Percentiles rank a stretch among this genome's conserved stretches.
These are phyloP conservation scores for Catocala nupta DNA, from an alignment of 2,888 invertebrate species.

Conservation along the genomic window DNA sequence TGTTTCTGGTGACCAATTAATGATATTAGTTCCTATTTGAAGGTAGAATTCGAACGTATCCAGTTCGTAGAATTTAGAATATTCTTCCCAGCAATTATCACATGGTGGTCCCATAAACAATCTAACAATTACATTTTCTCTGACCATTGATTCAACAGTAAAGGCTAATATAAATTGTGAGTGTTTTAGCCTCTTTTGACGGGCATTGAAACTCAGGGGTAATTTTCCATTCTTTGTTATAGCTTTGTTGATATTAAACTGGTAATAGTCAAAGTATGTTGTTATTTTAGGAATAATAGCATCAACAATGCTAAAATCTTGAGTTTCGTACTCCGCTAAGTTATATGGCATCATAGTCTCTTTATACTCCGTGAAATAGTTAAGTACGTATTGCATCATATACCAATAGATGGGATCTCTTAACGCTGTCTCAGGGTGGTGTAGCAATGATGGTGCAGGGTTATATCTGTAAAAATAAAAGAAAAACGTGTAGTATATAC, in stretches of 20 bases:
- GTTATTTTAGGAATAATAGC: constrained; percentile 63
- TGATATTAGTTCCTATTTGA: constrained; percentile 65
- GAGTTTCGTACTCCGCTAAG: constrained; percentile 64
- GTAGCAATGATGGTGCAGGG: constrained; percentile 76
- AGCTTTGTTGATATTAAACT: constrained; percentile 67
- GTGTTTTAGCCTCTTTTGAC: constrained; percentile 74
- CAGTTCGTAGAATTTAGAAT: constrained; percentile 71
- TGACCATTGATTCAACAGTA: constrained; percentile 62
- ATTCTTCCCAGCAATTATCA: constrained; percentile 65
- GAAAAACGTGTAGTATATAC: too few relatives aligned
- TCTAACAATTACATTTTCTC: constrained; percentile 64
- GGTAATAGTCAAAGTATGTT: constrained; percentile 72
- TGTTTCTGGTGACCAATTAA: constrained; percentile 68
- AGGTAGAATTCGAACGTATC: constrained; percentile 65
- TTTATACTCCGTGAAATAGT: constrained; percentile 71
- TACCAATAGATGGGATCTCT: constrained; percentile 77
- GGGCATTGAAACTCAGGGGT: constrained; percentile 59
- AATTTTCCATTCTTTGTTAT: constrained; percentile 51
- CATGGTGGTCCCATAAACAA: constrained; percentile 78
- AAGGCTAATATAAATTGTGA: constrained; percentile 68
- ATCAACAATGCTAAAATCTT: constrained; percentile 64
- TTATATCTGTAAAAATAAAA: constrained; percentile 66
- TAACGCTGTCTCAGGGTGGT: constrained; percentile 77
- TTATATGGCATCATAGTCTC: constrained; percentile 65
- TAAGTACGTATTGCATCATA: constrained; percentile 66